Evolutionary conservation across 92 coral and sea anemone species (phyloP), one percentile per base, ranked within the genome.

Genomic region (Zoanthus sociatus): DNA sequence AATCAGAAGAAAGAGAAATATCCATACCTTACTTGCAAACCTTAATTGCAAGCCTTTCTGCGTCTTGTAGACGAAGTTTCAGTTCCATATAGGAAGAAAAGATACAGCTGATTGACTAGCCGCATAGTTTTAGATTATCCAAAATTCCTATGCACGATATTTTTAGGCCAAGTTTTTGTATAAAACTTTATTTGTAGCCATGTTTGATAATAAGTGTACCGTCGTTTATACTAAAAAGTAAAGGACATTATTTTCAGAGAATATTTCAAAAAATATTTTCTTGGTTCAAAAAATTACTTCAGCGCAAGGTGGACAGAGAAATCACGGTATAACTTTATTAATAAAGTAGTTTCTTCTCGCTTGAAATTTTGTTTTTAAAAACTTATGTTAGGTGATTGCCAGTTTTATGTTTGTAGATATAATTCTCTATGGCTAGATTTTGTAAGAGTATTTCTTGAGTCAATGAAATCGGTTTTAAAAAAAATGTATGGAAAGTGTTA

Each of bases 391-490:
- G 16, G 9, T 11, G 16, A 7, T 64, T 11, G 8, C 16, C 71
- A 7, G 15, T 17, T 18, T 9, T 9, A 47, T 18, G 21, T 46
- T 15, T 16, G 78, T 45, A 46, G 58, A 61, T 32, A 18, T 73
- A 79, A 45, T 37, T 37, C 61, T 79, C 73, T 79, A 79, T 73
- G 44, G 73, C 71, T 16, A 78, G 84, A 3, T 79, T 78, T 61
- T 44, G 55, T 26, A 31, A 63, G 10, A 9, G 31, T 55, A 45
- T 78, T 79, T 79, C 84, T 61, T 63, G 55, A 79, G 17, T 37
- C 73, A 42, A 60, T 26, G 50, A 42, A 55, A 44, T 17, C 73
- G 44, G 42, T 46, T 79, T 63, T 79, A 61, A 10, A 63, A 60
- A 61, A 63, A 60, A 79, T 31, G 84, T 79, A 37, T 61, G 73